phyloP scores from a whole-genome alignment of 2,888 invertebrate species.

The Phalera bucephala region DNA sequence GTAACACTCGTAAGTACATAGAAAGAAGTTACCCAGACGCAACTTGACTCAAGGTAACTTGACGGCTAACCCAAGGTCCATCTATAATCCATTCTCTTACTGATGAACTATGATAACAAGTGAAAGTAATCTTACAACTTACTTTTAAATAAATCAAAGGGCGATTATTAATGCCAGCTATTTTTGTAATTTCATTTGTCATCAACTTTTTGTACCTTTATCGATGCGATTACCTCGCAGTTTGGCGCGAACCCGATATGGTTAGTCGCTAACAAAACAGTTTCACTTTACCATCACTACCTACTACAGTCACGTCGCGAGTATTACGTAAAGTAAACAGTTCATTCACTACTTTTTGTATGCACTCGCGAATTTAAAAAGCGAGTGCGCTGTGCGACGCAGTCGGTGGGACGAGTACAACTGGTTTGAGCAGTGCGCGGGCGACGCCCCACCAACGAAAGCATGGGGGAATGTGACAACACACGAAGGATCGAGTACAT shows the following conservation, averaged over 20 bases:
- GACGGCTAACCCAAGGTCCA: slow-evolving; percentile 63
- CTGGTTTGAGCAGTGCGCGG: slow-evolving; percentile 53
- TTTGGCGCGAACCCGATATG: slow-evolving; percentile 23
- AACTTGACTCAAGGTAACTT: slow-evolving; percentile 55
- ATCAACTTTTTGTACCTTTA: not conserved
- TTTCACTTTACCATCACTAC: slow-evolving; percentile 73
- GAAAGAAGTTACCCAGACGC: slow-evolving; percentile 41
- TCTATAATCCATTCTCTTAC: slow-evolving; percentile 61
- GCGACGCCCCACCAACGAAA: slow-evolving; percentile 50
- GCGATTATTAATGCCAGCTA: too few species aligned
- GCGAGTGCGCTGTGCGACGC: slow-evolving; percentile 39
- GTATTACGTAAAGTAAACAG: slow-evolving; percentile 33
- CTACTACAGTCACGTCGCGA: slow-evolving; percentile 39
- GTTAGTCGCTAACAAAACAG: slow-evolving; percentile 25
- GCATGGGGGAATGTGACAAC: not conserved
- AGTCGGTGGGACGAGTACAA: slow-evolving; percentile 47
- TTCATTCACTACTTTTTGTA: slow-evolving; percentile 45
- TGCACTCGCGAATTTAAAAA: slow-evolving; percentile 21
- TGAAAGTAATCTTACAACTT: slow-evolving; percentile 56
- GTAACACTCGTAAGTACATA: not conserved
- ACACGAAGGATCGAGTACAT: too few species aligned
- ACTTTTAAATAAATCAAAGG: too few species aligned
- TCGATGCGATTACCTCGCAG: slow-evolving; percentile 22
- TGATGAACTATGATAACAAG: slow-evolving; percentile 41
- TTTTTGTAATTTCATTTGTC: not conserved